Evolutionary conservation across 2,113 vertebrate genomes (phyloP), one percentile per base, ranked within the genome.

Genomic region (Myiagra hebetior): DNA sequence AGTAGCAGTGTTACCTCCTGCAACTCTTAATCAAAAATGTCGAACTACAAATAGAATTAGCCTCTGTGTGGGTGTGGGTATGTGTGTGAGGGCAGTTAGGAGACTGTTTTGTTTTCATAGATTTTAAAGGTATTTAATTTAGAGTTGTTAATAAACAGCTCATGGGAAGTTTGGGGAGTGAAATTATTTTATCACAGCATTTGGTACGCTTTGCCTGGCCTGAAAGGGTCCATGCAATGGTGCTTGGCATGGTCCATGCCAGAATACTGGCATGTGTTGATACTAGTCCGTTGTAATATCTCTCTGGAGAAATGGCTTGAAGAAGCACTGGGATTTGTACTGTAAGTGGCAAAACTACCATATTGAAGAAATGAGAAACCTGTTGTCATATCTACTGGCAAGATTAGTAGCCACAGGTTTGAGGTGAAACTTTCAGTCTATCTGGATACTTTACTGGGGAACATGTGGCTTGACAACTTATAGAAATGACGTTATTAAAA

Each of bases 391-490:
- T 46, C 26, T 60, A 8, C 35, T 64, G 62, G 42, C 15, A 81
- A 87, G 37, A 60, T 46, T 49, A 28, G 6, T 24, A 23, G 22
- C 33, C 52, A 57, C 6, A 49, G 10, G 8, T 70, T 59, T 67
- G 65, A 68, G 27, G 27, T 28, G 68, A 76, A 92, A 27, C 8
- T 44, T 55, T 44, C 46, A 41, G 37, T 16, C 33, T 70, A 6
- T 27, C 16, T 37, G 15, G 12, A 42, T 89, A 23, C 24, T 52
- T 77, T 47, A 77, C 44, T 65, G 9, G 39, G 44, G 17, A 87
- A 35, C 3, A 5, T 1, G 2, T 42, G 64, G 11, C 44, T 78
- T 87, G 56, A 52, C 13, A 52, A 17, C 0, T 0, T 41, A 37
- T 28, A 28, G n/a, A 53, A 64, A 83, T 46, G 3, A 37, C 5